A percentile compares a stretch with the other conserved stretches of the same genome.
Conservation (phyloP, 2,888 invertebrate genomes). For the Aphrophora alni region DNA sequence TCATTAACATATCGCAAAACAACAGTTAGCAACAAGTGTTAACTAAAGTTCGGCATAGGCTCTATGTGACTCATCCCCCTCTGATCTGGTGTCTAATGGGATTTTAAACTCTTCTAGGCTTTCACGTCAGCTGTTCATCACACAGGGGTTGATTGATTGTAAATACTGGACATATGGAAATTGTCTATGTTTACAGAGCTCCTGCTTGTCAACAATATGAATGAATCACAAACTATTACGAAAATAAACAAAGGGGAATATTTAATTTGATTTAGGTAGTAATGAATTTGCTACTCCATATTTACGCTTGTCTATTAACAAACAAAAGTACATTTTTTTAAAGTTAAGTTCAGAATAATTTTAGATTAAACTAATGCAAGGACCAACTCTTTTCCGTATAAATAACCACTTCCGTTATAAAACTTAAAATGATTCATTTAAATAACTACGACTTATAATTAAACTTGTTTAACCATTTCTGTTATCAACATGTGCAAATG, state of each 20-base stretch:
- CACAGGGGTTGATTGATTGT: constrained; percentile 28
- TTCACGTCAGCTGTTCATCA: constrained; percentile 7
- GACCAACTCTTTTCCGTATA: too few species aligned
- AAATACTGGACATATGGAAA: constrained; percentile 29
- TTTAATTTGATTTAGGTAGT: background rate
- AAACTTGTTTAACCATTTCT: too few species aligned
- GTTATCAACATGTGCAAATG: too few species aligned
- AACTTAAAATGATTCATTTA: too few species aligned
- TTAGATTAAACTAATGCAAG: too few species aligned
- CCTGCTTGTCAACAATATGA: background rate
- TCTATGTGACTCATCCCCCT: background rate
- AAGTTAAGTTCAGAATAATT: too few species aligned
- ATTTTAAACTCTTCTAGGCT: too few species aligned
- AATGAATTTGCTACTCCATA: background rate
- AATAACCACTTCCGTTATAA: too few species aligned
- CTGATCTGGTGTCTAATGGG: constrained; percentile 30
- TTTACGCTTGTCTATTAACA: background rate
- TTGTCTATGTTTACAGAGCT: background rate
- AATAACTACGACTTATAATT: too few species aligned
- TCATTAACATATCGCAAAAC: background rate
- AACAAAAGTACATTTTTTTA: background rate
- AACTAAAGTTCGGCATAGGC: background rate
- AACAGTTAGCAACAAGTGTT: background rate
- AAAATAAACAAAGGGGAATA: background rate
- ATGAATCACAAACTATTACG: background rate